These are phyloP conservation scores for Gymnoscelis rufifasciata DNA, from an alignment of 2,888 invertebrate genomes.

Conservation along the genomic window DNA sequence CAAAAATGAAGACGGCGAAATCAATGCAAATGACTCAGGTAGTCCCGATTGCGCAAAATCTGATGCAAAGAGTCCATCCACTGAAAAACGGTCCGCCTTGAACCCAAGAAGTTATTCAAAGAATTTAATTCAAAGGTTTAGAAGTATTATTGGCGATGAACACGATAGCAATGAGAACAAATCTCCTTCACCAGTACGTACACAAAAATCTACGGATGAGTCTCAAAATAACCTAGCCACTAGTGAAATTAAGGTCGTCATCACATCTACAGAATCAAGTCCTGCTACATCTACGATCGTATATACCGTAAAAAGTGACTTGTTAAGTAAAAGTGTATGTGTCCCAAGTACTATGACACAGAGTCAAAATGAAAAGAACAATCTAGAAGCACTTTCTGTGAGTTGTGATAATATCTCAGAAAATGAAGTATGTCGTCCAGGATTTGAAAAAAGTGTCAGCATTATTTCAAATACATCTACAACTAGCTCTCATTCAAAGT, in stretches of 20 bases:
- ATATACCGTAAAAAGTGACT: constrained; percentile 44
- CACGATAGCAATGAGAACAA: constrained; percentile 61
- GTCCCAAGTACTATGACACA: constrained; percentile 58
- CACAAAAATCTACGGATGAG: constrained; percentile 35
- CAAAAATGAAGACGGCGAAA: constrained; percentile 59
- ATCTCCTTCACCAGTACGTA: constrained; percentile 37
- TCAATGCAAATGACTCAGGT: constrained; percentile 66
- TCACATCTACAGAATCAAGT: constrained; percentile 58
- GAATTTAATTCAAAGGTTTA: constrained; percentile 70
- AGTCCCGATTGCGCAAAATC: constrained; percentile 56
- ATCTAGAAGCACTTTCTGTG: constrained; percentile 58
- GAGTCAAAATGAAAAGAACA: constrained; percentile 63
- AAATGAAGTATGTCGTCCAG: constrained; percentile 44
- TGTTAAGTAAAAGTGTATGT: constrained; percentile 63
- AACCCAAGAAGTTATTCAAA: constrained; percentile 71
- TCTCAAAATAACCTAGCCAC: constrained; percentile 41
- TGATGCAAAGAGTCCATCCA: constrained; percentile 62
- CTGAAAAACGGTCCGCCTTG: constrained; percentile 62
- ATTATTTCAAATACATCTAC: constrained; percentile 50
- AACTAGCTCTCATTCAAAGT: constrained; percentile 55
- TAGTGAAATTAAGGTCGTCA: constrained; percentile 61
- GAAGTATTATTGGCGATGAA: constrained; percentile 73
- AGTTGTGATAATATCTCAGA: constrained; percentile 63
- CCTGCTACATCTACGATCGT: constrained; percentile 52
- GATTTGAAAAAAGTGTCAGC: constrained; percentile 62